Conservation (phyloP, 1,140 invertebrate genomes). For the Globodera rostochiensis region DNA sequence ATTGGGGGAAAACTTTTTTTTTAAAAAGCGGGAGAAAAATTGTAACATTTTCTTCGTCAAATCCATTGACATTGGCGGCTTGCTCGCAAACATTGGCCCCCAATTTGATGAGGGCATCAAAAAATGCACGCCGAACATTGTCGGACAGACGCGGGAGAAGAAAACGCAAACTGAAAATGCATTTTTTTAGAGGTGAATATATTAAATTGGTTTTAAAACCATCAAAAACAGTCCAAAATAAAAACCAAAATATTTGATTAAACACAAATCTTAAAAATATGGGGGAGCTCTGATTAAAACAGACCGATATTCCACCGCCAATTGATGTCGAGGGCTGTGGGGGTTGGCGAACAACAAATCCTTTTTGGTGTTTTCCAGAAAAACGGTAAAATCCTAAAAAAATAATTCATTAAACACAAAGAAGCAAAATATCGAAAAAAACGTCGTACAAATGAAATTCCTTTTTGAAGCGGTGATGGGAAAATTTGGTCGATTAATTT, state of each 20-base stretch:
- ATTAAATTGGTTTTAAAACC: too few relatives aligned
- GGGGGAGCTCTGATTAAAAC: neutral
- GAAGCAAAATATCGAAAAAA: neutral
- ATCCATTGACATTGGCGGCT: neutral
- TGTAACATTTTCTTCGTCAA: neutral
- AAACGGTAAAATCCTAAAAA: conserved; percentile 10
- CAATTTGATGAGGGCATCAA: neutral
- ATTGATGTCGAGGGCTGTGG: conserved; percentile 13
- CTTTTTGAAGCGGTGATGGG: neutral
- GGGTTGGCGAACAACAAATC: conserved; percentile 7
- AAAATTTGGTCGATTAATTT: conserved; percentile 2
- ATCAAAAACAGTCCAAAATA: too few relatives aligned
- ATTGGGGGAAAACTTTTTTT: neutral
- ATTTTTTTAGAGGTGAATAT: too few relatives aligned
- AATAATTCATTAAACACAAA: neutral
- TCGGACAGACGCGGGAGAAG: conserved; percentile 10
- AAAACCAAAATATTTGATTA: too few relatives aligned
- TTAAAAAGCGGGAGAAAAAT: neutral
- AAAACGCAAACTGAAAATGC: conserved; percentile 2
- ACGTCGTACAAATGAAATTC: neutral
- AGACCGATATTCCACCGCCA: conserved; percentile 18
- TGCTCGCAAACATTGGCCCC: neutral
- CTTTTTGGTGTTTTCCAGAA: conserved; percentile 8
- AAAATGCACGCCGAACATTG: neutral
- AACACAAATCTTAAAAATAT: neutral